Evolutionary conservation across 1,140 invertebrate genomes (phyloP).

Genomic region (Camponotus vicinus): DNA sequence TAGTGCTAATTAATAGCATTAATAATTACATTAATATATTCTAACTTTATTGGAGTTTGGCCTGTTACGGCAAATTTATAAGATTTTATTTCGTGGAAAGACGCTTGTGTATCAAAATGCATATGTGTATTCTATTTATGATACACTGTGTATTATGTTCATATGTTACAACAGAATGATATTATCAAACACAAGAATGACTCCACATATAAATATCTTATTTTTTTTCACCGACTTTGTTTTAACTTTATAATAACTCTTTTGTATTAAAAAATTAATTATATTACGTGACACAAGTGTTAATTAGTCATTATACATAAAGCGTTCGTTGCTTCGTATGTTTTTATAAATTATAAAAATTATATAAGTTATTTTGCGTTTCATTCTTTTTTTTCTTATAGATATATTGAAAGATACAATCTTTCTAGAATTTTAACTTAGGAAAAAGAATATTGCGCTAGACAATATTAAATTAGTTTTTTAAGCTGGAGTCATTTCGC

Average conservation of each 20-base stretch:
- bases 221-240: neutral
- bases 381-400: neutral
- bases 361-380: neutral
- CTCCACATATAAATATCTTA: constrained; percentile 1
- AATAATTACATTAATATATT: constrained; percentile 14
- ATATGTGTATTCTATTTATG: constrained; percentile 4
- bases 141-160: neutral
- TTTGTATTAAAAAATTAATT: constrained; percentile 29
- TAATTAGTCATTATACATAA: constrained; percentile 7
- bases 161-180: constrained; percentile 6
- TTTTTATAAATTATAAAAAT: neutral
- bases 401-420: neutral
- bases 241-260: neutral
- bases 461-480: neutral
- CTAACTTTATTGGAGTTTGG: neutral
- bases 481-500: neutral
- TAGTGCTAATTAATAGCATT: neutral
- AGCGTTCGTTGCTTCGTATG: neutral
- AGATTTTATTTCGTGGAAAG: constrained; percentile 50
- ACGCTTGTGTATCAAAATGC: constrained; percentile 46
- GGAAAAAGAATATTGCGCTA: neutral
- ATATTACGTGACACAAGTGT: neutral
- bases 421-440: neutral
- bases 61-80: neutral
- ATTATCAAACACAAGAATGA: constrained; percentile 8